Evolutionary conservation across 2,888 invertebrate genomes (phyloP), one percentile per base, ranked within the genome.

Genomic region (Tyria jacobaeae): DNA sequence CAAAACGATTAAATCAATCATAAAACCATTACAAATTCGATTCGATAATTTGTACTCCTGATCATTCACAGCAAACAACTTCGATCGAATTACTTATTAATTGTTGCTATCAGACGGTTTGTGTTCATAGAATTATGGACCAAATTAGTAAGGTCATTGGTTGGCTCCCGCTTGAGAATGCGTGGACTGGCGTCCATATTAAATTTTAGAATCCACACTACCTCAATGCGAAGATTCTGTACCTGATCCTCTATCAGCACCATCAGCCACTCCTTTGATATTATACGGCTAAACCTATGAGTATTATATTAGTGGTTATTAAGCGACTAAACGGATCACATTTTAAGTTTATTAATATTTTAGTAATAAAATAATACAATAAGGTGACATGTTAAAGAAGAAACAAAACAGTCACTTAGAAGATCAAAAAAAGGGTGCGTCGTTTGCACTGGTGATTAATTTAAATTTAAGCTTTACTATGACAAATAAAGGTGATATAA

Each of bases 1-100:
- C 77, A 75, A 75, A 74, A 76, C 68, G 73, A 82, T 73, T 76
- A 75, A 73, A 76, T 75, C 71, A 75, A 78, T 80, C 75, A 75
- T 77, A 79, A 80, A 82, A 74, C 79, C 71, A 75, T 76, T 73
- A 75, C 55, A 63, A 72, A 73, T 72, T 70, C 66, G 74, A 75
- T 70, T 74, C 70, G 70, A 71, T 71, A 64, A 71, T 72, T 64
- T 60, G 63, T 54, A 66, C 66, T 73, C 71, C 52, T 57, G 50
- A 12, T 44, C 57, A 49, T 64, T 65, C 63, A 57, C 62, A 69
- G 57, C 61, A 66, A 64, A 41, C 57, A 72, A 75, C 57, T 67
- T 53, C 65, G 70, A 65, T 71, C 62, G 60, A 70, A 64, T 65
- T 66, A 73, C 64, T 66, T 52, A 61, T 50, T 59, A 62, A 68